phyloP scores from a whole-genome alignment of 1,140 invertebrate species.

The Caenorhabditis inopinata region DNA sequence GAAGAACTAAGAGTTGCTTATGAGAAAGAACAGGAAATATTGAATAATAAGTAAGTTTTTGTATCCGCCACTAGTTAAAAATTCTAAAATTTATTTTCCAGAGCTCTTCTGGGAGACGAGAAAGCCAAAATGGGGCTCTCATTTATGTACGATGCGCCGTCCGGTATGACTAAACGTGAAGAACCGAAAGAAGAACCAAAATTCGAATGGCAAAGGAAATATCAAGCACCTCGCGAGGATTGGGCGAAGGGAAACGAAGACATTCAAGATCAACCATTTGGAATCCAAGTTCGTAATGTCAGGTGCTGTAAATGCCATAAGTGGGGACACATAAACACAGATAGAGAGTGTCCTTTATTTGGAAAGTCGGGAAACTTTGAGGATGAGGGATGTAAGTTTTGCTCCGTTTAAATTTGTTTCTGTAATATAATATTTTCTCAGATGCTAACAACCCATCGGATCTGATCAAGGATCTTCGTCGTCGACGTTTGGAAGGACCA shows the following conservation, averaged over 20 bases:
- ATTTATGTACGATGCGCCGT: conserved; percentile 99
- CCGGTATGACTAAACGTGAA: conserved; percentile 72
- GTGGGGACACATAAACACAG: conserved; percentile 99
- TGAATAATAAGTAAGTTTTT: conserved; percentile 83
- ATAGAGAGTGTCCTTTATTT: conserved; percentile 71
- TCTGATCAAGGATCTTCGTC: conserved; percentile 55
- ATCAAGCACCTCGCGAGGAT: conserved; percentile 91
- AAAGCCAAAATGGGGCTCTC: conserved; percentile 98
- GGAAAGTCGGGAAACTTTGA: conserved; percentile 65
- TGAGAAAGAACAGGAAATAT: conserved; percentile 97
- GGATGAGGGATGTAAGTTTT: conserved; percentile 61
- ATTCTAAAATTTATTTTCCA: conserved; percentile 67
- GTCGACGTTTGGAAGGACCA: conserved; percentile 23
- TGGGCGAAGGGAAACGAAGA: conserved; percentile 65
- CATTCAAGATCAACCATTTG: conserved; percentile 94
- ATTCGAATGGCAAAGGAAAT: conserved; percentile 99
- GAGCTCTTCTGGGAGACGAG: conserved; percentile 92
- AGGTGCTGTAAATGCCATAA: conserved; percentile 97
- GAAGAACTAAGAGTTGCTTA: conserved; percentile 93
- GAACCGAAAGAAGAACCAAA: conserved; percentile 89
- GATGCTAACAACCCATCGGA: conserved; percentile 65
- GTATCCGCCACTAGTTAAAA: too few species aligned
- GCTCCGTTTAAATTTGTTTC: neutral
- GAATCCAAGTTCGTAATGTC: conserved; percentile 94
- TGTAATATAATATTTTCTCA: conserved; percentile 51